A percentile compares a stretch with the other conserved stretches of the same genome.
These are phyloP conservation scores for Embiotoca jacksoni DNA, from an alignment of 2,113 vertebrate species.

Conservation along the genomic window DNA sequence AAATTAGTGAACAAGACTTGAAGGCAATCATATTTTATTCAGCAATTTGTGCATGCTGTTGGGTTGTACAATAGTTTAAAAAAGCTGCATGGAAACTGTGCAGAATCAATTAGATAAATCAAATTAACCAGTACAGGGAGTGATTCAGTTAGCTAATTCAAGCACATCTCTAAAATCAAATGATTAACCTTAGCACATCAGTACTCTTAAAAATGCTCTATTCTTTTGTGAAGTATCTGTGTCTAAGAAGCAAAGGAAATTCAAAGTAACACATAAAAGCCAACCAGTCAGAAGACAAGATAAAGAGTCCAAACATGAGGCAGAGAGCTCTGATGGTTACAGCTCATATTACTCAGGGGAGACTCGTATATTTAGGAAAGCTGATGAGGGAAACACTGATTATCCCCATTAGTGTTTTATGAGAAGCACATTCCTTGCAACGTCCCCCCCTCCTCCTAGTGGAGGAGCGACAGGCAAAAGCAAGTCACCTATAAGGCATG, in stretches of 20 bases:
- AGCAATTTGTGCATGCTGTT: slow-evolving; percentile 6
- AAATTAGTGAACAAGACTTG: slow-evolving; percentile 6
- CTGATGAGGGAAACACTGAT: slow-evolving; percentile 16
- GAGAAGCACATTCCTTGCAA: neutral
- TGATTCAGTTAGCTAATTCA: neutral
- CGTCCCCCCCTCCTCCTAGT: neutral
- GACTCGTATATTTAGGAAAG: neutral
- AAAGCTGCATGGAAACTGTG: slow-evolving; percentile 3
- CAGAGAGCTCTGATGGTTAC: slow-evolving; percentile 1
- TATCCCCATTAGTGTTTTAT: slow-evolving; percentile 21
- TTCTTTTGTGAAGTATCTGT: neutral
- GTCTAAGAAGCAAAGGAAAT: neutral
- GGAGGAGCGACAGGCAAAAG: neutral
- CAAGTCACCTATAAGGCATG: neutral
- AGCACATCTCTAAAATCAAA: neutral
- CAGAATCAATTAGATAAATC: slow-evolving; percentile 27
- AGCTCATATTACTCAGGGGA: slow-evolving; percentile 24
- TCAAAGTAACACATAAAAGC: neutral
- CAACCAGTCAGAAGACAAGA: slow-evolving; percentile 1
- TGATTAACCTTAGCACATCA: neutral
- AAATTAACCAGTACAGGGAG: neutral
- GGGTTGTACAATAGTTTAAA: neutral
- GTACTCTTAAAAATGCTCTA: neutral
- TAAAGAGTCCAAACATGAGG: neutral
- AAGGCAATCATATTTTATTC: slow-evolving; percentile 11